Conservation (phyloP, 2,888 invertebrate species). For the Odontocolon sp. region DNA sequence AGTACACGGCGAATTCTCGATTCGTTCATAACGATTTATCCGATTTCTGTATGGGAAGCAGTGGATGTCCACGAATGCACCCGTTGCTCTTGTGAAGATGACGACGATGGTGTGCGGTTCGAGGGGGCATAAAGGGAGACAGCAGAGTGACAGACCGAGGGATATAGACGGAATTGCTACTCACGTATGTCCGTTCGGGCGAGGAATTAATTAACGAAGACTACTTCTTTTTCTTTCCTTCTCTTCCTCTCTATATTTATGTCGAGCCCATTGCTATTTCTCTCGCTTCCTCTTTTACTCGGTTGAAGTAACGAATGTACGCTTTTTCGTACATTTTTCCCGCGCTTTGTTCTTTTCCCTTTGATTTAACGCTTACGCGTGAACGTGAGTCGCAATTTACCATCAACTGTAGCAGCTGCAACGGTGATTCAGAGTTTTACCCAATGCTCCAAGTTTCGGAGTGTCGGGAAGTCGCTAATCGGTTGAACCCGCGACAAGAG, state of each 20-base stretch:
- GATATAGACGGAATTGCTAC: constrained; percentile 56
- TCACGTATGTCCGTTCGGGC: constrained; percentile 59
- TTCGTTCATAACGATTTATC: constrained; percentile 46
- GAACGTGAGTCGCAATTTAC: constrained; percentile 8
- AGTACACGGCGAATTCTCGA: constrained; percentile 33
- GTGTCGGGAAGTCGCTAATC: no score
- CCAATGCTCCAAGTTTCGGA: no score
- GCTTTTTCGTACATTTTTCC: constrained; percentile 17
- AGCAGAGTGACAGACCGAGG: constrained; percentile 22
- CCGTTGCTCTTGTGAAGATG: not conserved
- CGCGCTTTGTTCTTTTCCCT: constrained; percentile 4
- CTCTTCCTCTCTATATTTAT: constrained; percentile 12
- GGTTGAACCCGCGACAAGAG: no score
- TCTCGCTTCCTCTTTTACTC: constrained; percentile 18
- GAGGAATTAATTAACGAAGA: constrained; percentile 61
- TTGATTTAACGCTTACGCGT: constrained; percentile 31
- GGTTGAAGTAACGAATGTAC: constrained; percentile 54
- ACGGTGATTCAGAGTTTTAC: no score
- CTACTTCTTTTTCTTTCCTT: constrained; percentile 39
- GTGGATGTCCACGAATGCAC: not conserved
- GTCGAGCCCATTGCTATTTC: not conserved
- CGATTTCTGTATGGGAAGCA: constrained; percentile 9
- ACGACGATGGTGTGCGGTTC: not conserved
- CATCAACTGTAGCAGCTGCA: no score
- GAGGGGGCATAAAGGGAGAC: not conserved